These are phyloP conservation scores for Caloenas nicobarica DNA, from an alignment of 2,113 vertebrate species.

Conservation along the genomic window DNA sequence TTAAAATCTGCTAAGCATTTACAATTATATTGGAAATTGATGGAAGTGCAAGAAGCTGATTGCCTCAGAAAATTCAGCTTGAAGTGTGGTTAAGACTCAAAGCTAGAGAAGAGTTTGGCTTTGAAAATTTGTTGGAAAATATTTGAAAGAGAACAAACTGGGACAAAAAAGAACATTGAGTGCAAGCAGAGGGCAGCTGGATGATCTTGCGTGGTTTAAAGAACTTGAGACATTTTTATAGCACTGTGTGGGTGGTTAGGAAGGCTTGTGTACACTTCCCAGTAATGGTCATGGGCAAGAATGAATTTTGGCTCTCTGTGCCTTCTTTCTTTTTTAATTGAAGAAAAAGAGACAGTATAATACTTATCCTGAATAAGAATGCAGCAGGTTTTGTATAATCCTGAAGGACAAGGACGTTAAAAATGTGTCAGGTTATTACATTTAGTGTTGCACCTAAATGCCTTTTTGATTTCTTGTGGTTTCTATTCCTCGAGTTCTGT, in stretches of 20 bases:
- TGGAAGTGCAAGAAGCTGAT: background rate
- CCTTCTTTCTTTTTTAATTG: background rate
- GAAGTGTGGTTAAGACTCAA: background rate
- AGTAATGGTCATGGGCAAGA: background rate
- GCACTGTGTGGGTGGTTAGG: background rate
- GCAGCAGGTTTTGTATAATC: background rate
- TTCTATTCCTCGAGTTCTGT: background rate
- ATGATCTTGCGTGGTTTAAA: conserved; percentile 23
- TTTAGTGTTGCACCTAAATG: background rate
- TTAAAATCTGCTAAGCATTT: background rate
- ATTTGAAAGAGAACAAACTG: background rate
- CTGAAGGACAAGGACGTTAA: background rate
- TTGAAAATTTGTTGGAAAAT: background rate
- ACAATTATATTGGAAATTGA: background rate
- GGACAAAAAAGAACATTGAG: background rate
- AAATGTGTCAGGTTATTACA: background rate
- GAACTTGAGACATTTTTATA: conserved; percentile 7
- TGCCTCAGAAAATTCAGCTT: background rate
- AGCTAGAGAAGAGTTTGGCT: background rate
- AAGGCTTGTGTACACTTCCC: background rate
- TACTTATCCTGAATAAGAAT: background rate
- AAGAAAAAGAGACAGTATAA: background rate
- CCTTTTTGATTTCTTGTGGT: background rate
- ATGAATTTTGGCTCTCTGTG: background rate
- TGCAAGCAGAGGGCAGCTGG: conserved; percentile 45